These are phyloP conservation scores for Lepidotrigona ventralis DNA, from an alignment of 1,140 invertebrate genomes.

Conservation along the genomic window DNA sequence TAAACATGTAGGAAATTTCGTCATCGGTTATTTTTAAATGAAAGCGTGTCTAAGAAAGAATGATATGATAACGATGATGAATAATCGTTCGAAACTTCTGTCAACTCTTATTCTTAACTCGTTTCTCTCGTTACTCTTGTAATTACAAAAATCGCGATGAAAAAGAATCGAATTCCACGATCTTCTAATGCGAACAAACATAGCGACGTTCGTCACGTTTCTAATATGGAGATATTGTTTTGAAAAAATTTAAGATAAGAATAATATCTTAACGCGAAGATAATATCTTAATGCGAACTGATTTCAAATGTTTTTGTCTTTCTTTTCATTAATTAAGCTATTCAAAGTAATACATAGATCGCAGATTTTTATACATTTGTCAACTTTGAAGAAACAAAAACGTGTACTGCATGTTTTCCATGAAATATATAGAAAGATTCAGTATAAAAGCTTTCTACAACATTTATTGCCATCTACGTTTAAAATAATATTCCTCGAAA, in stretches of 20 bases:
- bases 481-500: too few relatives aligned
- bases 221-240: not conserved
- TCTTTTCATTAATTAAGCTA: not conserved
- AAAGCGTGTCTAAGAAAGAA: not conserved
- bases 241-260: not conserved
- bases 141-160: not conserved
- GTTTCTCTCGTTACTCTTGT: not conserved
- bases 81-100: not conserved
- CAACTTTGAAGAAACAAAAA: too few relatives aligned
- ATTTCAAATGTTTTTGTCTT: not conserved
- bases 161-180: not conserved
- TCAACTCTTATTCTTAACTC: not conserved
- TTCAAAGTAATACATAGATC: accelerated
- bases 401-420: too few relatives aligned
- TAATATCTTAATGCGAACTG: too few relatives aligned
- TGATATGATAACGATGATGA: not conserved
- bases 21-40: constrained; percentile 66
- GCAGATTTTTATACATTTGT: too few relatives aligned
- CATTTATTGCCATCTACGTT: too few relatives aligned
- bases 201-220: not conserved
- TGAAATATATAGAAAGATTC: too few relatives aligned
- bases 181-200: not conserved
- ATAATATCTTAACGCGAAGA: not conserved
- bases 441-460: too few relatives aligned
- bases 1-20: constrained; percentile 17